phyloP scores from a whole-genome alignment of 2,888 invertebrate genomes.

The Ochropleura leucogaster region DNA sequence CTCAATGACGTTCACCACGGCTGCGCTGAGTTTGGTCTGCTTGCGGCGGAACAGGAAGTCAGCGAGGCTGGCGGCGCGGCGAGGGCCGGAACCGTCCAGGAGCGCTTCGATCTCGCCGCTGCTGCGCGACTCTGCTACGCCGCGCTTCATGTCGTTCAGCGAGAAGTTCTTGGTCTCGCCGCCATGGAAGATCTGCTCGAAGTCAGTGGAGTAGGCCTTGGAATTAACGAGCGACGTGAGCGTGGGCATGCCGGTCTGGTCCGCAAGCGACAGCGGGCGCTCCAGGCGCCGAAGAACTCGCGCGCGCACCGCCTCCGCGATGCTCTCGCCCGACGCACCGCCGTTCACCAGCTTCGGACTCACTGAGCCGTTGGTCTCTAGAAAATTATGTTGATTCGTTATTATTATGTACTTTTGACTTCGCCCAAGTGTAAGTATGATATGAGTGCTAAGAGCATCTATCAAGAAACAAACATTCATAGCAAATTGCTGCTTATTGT shows the following conservation, averaged over 20 bases:
- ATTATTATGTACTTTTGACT: background rate
- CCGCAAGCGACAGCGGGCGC: conserved; percentile 82
- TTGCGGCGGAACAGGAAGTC: conserved; percentile 73
- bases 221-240: conserved; percentile 74
- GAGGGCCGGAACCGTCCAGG: conserved; percentile 63
- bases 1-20: conserved; percentile 78
- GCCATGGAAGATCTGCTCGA: conserved; percentile 58
- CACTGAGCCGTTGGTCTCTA: conserved; percentile 74
- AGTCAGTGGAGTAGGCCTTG: conserved; percentile 76
- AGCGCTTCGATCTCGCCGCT: conserved; percentile 73
- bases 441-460: background rate
- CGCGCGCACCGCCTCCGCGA: conserved; percentile 79
- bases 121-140: conserved; percentile 70
- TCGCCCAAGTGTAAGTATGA: background rate
- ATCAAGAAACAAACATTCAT: background rate
- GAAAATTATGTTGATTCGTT: conserved; percentile 35
- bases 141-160: conserved; percentile 67
- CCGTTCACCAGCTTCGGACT: conserved; percentile 66
- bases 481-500: background rate
- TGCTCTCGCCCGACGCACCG: conserved; percentile 75
- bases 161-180: conserved; percentile 68
- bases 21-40: conserved; percentile 53
- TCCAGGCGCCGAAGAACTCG: conserved; percentile 77
- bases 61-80: conserved; percentile 75
- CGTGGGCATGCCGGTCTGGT: conserved; percentile 73